Conservation (phyloP, 2,797 vertebrate genomes). For the Apogon hyalosoma region DNA sequence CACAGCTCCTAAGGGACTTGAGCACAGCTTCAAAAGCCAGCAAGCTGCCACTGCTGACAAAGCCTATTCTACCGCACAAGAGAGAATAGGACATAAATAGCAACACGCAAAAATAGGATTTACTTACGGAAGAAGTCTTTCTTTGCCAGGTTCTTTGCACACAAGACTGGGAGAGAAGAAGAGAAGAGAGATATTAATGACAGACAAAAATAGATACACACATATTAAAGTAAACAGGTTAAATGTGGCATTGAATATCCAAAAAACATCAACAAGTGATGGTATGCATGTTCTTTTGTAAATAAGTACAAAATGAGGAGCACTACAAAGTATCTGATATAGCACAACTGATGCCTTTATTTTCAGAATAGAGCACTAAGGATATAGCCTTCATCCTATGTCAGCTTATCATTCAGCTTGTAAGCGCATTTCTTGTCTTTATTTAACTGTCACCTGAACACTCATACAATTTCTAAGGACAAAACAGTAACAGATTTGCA, state of each 20-base stretch:
- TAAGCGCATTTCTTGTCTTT: background rate
- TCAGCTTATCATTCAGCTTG: background rate
- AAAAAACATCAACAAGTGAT: too few species aligned
- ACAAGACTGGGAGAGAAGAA: conserved; percentile 87
- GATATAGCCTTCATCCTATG: background rate
- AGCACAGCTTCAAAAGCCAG: conserved; percentile 53
- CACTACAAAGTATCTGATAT: background rate
- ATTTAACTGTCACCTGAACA: background rate
- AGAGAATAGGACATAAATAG: conserved; percentile 52
- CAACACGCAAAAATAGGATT: conserved; percentile 53
- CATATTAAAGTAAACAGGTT: background rate
- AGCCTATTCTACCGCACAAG: conserved; percentile 42
- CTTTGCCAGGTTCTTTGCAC: conserved; percentile 98
- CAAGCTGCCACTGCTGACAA: conserved; percentile 52
- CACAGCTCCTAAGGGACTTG: conserved; percentile 49
- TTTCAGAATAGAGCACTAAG: background rate
- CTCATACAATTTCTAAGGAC: too few species aligned
- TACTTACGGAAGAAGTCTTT: conserved; percentile 99
- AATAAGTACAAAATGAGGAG: background rate
- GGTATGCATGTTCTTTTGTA: too few species aligned
- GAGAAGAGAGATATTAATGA: conserved; percentile 29
- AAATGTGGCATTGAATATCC: background rate
- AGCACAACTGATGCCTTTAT: background rate
- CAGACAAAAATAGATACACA: background rate
- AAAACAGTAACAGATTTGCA: too few species aligned